These are phyloP conservation scores for Trogon surrucura DNA, from an alignment of 2,113 vertebrate species.

Conservation along the genomic window DNA sequence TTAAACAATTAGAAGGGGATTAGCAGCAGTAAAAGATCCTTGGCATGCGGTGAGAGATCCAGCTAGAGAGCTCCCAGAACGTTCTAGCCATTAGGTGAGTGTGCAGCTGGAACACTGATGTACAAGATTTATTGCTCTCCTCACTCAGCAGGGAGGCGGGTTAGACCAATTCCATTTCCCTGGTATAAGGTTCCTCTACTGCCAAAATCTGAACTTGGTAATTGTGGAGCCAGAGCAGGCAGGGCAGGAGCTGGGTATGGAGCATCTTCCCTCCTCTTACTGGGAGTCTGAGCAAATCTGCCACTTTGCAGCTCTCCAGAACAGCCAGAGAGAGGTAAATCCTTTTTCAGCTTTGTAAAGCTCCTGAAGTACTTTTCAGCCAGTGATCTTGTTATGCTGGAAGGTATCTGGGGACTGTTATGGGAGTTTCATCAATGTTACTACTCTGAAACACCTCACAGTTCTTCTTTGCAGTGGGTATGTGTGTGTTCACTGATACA, in stretches of 20 bases:
- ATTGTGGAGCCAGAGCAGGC: not conserved
- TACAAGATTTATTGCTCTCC: not conserved
- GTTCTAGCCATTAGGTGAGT: not conserved
- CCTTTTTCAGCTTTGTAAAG: not conserved
- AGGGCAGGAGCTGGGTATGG: not conserved
- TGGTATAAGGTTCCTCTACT: not conserved
- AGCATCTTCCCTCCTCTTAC: not conserved
- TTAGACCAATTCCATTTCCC: not conserved
- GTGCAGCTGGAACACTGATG: accelerated
- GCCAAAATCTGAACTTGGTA: not conserved
- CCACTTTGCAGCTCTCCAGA: not conserved
- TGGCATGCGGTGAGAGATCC: not conserved
- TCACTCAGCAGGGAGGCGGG: not conserved
- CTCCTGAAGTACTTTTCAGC: not conserved
- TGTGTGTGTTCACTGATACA: accelerated
- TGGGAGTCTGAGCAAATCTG: not conserved
- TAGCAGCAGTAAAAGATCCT: not conserved
- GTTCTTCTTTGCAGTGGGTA: not conserved
- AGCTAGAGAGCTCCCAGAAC: not conserved
- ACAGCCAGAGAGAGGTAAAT: not conserved
- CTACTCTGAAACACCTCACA: accelerated
- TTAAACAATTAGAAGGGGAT: not conserved
- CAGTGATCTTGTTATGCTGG: not conserved
- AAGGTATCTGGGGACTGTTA: not conserved
- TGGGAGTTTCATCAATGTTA: not conserved